phyloP scores from a whole-genome alignment of 53 echinoderm and acorn worm species.

The Hippasteria phrygiana region DNA sequence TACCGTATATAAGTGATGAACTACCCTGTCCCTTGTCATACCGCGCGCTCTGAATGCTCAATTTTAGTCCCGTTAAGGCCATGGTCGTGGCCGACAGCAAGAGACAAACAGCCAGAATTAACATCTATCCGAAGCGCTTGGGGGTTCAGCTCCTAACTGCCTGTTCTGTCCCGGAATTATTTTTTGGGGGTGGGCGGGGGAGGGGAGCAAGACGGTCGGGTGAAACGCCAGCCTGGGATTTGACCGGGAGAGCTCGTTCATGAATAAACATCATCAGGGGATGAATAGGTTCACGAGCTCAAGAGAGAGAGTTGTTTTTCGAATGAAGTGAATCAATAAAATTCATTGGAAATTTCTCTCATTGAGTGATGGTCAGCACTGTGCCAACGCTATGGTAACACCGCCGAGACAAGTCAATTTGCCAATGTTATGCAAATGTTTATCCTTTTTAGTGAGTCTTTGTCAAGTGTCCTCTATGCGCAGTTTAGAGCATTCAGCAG shows the following conservation, averaged over 20 bases:
- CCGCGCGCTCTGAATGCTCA: not conserved
- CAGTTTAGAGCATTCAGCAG: too few relatives aligned
- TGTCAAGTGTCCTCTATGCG: too few relatives aligned
- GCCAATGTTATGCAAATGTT: too few relatives aligned
- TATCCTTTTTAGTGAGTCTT: too few relatives aligned
- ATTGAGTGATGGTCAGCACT: too few relatives aligned
- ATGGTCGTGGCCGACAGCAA: not conserved
- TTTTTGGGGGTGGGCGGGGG: not conserved
- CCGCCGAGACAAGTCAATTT: too few relatives aligned
- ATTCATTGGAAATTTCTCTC: not conserved
- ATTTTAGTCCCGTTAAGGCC: not conserved
- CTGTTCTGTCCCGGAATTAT: not conserved
- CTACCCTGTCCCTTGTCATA: not conserved
- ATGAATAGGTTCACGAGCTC: not conserved
- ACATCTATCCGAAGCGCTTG: conserved; percentile 34
- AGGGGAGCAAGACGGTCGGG: not conserved
- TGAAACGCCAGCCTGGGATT: not conserved
- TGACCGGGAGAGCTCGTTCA: not conserved
- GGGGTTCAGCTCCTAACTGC: not conserved
- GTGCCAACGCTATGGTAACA: too few relatives aligned
- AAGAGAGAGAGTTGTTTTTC: not conserved
- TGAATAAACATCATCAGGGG: conserved; percentile 12
- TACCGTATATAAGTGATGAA: conserved; percentile 42
- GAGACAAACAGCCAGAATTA: not conserved
- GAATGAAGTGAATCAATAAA: conserved; percentile 5